Base-by-base conservation (phyloP, 2,888 invertebrate species). In the Buathra laborator region DNA sequence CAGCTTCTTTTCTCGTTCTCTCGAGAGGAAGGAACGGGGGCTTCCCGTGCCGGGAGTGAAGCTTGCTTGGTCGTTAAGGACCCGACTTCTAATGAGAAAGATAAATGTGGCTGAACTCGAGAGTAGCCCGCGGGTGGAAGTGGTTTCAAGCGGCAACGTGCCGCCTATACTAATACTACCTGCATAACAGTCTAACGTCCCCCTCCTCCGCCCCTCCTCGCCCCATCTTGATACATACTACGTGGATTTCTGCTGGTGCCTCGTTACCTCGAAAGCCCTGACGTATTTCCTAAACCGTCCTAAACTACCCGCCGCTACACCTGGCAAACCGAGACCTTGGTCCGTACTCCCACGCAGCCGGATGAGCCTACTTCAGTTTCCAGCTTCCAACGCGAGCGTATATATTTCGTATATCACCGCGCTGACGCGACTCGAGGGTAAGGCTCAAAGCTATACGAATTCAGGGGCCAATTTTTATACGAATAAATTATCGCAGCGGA, bases 211-310 rank as follows among this genome's bases (percentile, higher is more conserved):
- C 9, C 37, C 37, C 59, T 14, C 12, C 59, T 29, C 14, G 32
- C 12, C 56, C 19, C 32, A 62, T 12, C 59, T 29, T 12, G 24
- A 32, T 12, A 10, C 2, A 29, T 12, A 10, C 6, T 62, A 14
- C 56, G 32, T 62, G 59, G n/a, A 14, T 62, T 32, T 29, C n/a
- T 16, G 51, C 32, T 24, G 62, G 46, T 32, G 44, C 48, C 75
- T 75, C 75, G 75, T 75, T 75, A 64, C 48, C 64, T 64, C 64
- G 64, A 75, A 64, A 75, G 64, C 75, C 75, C 64, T 64, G 75
- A 64, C 64, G 75, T 75, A 75, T 75, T 75, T 64, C 75, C 64
- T 64, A 64, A 75, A 75, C 64, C 75, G 43, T 64, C 64, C 75
- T 75, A 75, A 75, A 75, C 64, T 37, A 62, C 19, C 32, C n/a